Base-by-base conservation (phyloP, 2,888 invertebrate genomes). In the Cantharis rustica region DNA sequence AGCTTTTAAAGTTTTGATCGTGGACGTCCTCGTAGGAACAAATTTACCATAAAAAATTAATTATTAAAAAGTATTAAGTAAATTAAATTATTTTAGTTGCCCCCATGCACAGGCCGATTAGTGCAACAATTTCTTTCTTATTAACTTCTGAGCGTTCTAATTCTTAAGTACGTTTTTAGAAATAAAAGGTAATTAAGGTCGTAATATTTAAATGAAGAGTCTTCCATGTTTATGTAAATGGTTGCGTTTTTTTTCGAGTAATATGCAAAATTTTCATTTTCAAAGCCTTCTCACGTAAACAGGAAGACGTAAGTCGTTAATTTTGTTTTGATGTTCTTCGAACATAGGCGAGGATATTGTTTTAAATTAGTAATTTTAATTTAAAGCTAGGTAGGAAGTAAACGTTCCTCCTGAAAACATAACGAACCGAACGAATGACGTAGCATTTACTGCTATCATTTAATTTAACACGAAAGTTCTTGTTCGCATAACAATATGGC, bases 391-490 rank as follows among this genome's bases (percentile, higher is more conserved):
- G 64, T 64, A 17, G 64, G 17, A 64, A 64, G 13, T 31, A 31
- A 69, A 69, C 16, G 31, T 47, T 16, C 20, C 61, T 16, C 7
- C n/a, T 62, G 23, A n/a, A 23, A 11, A 61, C 61, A 72, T 31
- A 66, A 47, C 16, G 72, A 72, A 64, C 23, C 27, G 31, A 72
- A 72, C 31, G 72, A 72, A 20, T 47, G 68, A 26, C 68, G 72
- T 62, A 61, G 61, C 73, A 68, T 64, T 64, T 73, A 73, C 70
- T 69, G 73, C 72, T 62, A 73, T 64, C 73, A 68, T 76, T 76
- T 76, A 76, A 76, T 73, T 71, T 73, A 73, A 73, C 71, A 71
- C 61, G 69, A 66, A 72, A 71, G 72, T 71, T 72, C 68, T 74
- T 69, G 71, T 47, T 23, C 23, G 71, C 69, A 68, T 17, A 31